Evolutionary conservation across 2,888 invertebrate genomes (phyloP).

Genomic region (Melieria crassipennis): DNA sequence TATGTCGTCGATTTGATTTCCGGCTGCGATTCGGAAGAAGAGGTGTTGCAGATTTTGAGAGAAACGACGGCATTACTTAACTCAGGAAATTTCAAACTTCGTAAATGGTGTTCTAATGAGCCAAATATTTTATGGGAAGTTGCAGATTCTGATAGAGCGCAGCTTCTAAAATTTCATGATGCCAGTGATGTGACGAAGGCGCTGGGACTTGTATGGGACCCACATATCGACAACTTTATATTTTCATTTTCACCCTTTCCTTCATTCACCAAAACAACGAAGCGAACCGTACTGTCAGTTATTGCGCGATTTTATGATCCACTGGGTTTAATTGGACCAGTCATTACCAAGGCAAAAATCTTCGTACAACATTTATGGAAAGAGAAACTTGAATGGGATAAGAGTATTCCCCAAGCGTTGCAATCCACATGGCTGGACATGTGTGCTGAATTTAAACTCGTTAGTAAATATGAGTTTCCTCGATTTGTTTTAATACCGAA

Average conservation of each 20-base stretch:
- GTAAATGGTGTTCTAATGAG: slow-evolving; percentile 42
- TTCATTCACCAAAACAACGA: not conserved
- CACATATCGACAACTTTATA: slow-evolving; percentile 30
- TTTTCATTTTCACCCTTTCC: slow-evolving; percentile 25
- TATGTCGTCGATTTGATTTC: slow-evolving; percentile 46
- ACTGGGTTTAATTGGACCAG: slow-evolving; percentile 29
- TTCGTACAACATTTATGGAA: slow-evolving; percentile 31
- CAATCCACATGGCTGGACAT: slow-evolving; percentile 20
- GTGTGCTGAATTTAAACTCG: slow-evolving; percentile 11
- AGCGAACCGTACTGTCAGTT: slow-evolving; percentile 20
- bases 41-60: slow-evolving; percentile 31
- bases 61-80: slow-evolving; percentile 32
- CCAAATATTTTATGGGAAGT: slow-evolving; percentile 16
- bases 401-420: slow-evolving; percentile 9
- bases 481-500: slow-evolving; percentile 10
- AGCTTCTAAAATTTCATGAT: slow-evolving; percentile 34
- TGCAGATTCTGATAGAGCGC: slow-evolving; percentile 28
- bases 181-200: slow-evolving; percentile 34
- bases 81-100: slow-evolving; percentile 33
- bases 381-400: slow-evolving; percentile 33
- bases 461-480: slow-evolving; percentile 21
- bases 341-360: slow-evolving; percentile 27
- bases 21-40: slow-evolving; percentile 32
- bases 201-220: slow-evolving; percentile 34
- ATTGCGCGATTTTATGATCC: slow-evolving; percentile 33